A percentile compares a stretch with the other conserved stretches of the same genome.
These are phyloP conservation scores for Polypterus bichir DNA, from an alignment of 2,113 vertebrate species.

Conservation along the genomic window DNA sequence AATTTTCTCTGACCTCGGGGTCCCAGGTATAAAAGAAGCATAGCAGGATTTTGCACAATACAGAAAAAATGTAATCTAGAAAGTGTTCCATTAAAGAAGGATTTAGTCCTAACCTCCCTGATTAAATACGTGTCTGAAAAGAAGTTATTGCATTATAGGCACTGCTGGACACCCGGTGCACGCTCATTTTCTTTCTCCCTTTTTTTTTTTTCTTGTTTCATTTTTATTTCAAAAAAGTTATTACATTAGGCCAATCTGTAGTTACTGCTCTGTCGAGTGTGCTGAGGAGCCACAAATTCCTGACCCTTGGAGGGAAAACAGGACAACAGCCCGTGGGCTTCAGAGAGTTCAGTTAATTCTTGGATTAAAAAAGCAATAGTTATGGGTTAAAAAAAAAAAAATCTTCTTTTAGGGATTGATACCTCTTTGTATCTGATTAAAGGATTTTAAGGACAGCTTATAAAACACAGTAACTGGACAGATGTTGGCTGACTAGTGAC, in stretches of 20 bases:
- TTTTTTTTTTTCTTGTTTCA: no score
- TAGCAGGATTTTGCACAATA: background rate
- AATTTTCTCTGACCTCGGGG: no score
- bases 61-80: background rate
- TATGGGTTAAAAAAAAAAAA: slow-evolving; percentile 5
- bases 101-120: background rate
- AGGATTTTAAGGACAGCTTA: slow-evolving; percentile 6
- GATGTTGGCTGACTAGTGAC: slow-evolving; percentile 18
- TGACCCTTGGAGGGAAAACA: background rate
- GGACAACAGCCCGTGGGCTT: no score
- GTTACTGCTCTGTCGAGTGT: background rate
- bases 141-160: background rate
- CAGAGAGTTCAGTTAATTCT: background rate
- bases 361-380: background rate
- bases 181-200: no score
- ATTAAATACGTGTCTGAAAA: background rate
- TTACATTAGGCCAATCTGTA: background rate
- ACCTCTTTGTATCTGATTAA: slow-evolving; percentile 13
- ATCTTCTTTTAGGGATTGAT: slow-evolving; percentile 12
- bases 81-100: background rate
- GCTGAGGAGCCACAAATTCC: background rate
- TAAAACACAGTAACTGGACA: slow-evolving; percentile 12
- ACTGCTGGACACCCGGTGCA: no score
- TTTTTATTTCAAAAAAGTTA: background rate
- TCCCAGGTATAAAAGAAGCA: background rate